phyloP scores from a whole-genome alignment of 2,888 invertebrate species.

The Metalampra italica region DNA sequence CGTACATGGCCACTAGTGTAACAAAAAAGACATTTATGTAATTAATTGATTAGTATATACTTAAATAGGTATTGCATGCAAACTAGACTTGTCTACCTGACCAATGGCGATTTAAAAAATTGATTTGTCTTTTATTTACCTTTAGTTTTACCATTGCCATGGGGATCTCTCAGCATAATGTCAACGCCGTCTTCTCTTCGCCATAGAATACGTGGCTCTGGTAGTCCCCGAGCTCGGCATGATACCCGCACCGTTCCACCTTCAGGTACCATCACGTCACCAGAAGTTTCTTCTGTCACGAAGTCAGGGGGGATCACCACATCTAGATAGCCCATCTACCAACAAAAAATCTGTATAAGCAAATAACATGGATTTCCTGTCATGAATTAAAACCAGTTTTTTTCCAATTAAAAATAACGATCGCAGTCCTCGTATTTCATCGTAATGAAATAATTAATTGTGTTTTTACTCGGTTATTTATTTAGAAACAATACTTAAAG shows the following conservation, averaged over 20 bases:
- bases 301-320: constrained; percentile 96
- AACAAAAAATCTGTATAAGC: constrained; percentile 8
- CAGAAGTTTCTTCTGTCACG: constrained; percentile 90
- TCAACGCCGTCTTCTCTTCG: constrained; percentile 89
- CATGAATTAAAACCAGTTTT: no score
- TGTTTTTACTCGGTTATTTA: no score
- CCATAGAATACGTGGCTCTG: constrained; percentile 89
- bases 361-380: constrained; percentile 17
- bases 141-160: constrained; percentile 80
- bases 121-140: constrained; percentile 65
- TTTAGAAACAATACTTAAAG: no score
- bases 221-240: constrained; percentile 88
- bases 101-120: no score
- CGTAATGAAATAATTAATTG: no score
- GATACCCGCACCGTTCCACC: constrained; percentile 84
- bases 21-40: constrained; percentile 5
- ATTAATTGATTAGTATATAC: no score
- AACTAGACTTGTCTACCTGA: no score
- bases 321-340: constrained; percentile 87
- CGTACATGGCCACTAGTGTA: constrained; percentile 81
- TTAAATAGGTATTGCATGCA: no score
- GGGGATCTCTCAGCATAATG: constrained; percentile 85
- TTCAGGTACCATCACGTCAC: constrained; percentile 92
- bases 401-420: no score
- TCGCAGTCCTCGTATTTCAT: no score